Evolutionary conservation across 2,113 vertebrate genomes (phyloP), one percentile per base, ranked within the genome.

Genomic region (Zosterops japonicus): DNA sequence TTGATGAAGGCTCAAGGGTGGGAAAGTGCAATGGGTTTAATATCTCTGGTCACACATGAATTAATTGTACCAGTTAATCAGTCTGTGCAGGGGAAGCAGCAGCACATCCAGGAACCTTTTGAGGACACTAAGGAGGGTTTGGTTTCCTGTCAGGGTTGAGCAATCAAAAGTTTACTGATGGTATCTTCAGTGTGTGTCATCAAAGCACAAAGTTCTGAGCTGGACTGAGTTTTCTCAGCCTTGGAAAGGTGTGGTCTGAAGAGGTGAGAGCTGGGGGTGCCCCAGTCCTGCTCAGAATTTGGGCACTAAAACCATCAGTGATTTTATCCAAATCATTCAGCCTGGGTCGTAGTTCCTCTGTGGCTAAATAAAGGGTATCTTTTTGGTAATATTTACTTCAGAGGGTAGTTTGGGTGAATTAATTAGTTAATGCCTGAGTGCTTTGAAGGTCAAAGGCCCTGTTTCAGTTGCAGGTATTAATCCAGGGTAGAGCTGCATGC

Each of bases 391-490:
- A 27, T 49, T 92, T 74, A 49, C 56, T 91, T 86, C 56, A 67
- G 75, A 90, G 82, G 14, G 35, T 56, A 28, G 35, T 74, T 95
- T 56, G 75, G 24, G 14, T 91, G 90, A 84, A 81, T 96, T 59
- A 81, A 83, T 95, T 77, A 93, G 49, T 87, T 83, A 83, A 68
- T 93, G 61, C 33, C 83, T 35, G 19, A 87, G 63, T 61, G 41
- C 93, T 95, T 96, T 96, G 93, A 95, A 95, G 88, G 91, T 93
- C 91, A 91, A 94, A 95, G 83, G 44, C 46, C 33, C 25, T 70
- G 2, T 71, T 65, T 88, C 35, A 85, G 85, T 64, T 94, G 52
- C 91, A 82, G 55, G 71, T 93, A 55, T 94, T 84, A 89, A 83
- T 59, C 56, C 81, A 83, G 55, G 24, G 18, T 7, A 71, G 83